A percentile compares a stretch with the other conserved stretches of the same genome.
Conservation (phyloP, 2,113 vertebrate species). For the Vulpes ferrilata region DNA sequence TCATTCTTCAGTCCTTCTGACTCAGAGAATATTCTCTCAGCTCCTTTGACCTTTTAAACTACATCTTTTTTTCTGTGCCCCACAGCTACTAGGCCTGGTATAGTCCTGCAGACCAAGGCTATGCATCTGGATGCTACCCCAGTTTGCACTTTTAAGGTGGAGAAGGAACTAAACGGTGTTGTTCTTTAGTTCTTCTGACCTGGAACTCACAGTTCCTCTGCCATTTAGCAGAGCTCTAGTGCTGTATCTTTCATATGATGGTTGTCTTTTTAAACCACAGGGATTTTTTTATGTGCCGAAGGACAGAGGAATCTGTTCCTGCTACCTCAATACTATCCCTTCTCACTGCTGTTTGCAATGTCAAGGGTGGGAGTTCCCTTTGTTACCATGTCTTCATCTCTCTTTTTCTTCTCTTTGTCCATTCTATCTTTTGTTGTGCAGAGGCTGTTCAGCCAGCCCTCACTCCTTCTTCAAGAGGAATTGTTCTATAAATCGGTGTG, state of each 20-base stretch:
- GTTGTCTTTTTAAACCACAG: not conserved
- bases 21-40: not conserved
- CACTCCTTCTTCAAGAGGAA: not conserved
- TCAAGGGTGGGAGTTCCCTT: not conserved
- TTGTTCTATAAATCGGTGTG: not conserved
- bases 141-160: not conserved
- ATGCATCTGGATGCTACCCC: not conserved
- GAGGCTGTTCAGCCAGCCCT: not conserved
- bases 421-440: not conserved
- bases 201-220: not conserved
- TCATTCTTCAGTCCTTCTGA: not conserved
- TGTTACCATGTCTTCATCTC: not conserved
- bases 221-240: not conserved
- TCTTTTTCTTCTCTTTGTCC: not conserved
- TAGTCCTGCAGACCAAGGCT: not conserved
- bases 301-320: not conserved
- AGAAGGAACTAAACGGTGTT: not conserved
- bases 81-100: not conserved
- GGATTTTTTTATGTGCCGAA: not conserved
- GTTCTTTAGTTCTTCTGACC: not conserved
- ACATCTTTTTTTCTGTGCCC: not conserved
- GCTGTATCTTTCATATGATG: not conserved
- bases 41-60: not conserved
- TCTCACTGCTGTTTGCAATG: not conserved
- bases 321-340: not conserved